These are phyloP conservation scores for Plebejus melissa DNA, from an alignment of 2,888 invertebrate species.

Conservation along the genomic window DNA sequence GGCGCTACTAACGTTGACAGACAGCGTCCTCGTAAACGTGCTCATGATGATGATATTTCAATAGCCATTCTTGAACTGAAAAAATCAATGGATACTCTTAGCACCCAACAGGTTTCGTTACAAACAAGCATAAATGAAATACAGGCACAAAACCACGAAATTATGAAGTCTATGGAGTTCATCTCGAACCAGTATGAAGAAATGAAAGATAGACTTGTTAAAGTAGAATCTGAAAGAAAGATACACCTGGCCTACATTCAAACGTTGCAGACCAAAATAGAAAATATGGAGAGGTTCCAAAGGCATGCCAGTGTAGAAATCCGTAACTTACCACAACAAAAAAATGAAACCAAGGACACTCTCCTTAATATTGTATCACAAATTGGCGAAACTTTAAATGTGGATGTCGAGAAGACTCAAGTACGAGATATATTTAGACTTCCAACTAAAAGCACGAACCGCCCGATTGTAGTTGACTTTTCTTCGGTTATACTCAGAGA, in stretches of 20 bases:
- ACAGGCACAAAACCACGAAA: too few species aligned
- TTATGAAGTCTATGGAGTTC: background rate
- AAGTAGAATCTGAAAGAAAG: background rate
- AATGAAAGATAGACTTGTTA: background rate
- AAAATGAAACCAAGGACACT: background rate
- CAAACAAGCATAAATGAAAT: too few species aligned
- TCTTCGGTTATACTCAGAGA: background rate
- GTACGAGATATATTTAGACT: constrained; percentile 12
- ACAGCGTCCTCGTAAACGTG: background rate
- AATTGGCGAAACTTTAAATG: background rate
- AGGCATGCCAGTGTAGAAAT: background rate
- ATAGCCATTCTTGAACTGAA: too few species aligned
- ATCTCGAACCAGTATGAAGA: background rate
- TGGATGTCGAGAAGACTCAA: background rate
- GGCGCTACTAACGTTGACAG: background rate
- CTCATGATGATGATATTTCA: background rate
- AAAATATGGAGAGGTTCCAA: background rate
- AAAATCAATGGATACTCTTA: too few species aligned
- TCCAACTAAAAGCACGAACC: background rate
- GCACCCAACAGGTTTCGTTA: too few species aligned
- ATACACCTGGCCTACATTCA: background rate
- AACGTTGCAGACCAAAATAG: background rate
- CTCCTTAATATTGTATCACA: background rate
- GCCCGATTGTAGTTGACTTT: background rate
- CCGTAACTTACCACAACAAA: background rate